Conservation (phyloP, 2,888 invertebrate genomes). For the Cheilosia variabilis region DNA sequence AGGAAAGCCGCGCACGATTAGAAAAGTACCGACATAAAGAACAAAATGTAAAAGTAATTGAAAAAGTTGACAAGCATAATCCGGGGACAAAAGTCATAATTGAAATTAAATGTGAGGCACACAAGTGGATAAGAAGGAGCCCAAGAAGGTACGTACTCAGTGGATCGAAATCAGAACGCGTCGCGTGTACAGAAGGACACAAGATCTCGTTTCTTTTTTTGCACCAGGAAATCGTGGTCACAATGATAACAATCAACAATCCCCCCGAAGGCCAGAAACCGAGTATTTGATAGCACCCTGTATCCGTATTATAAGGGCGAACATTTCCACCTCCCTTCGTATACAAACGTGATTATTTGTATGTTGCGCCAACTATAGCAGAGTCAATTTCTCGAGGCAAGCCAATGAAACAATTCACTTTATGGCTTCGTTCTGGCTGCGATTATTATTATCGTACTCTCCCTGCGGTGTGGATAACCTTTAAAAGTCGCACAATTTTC, state of each 20-base stretch:
- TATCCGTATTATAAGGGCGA: not conserved
- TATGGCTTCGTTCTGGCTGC: slow-evolving; percentile 8
- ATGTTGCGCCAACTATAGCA: not conserved
- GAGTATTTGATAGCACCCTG: slow-evolving; percentile 7
- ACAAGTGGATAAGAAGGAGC: slow-evolving; percentile 20
- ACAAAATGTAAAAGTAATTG: slow-evolving; percentile 48
- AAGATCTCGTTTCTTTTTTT: not conserved
- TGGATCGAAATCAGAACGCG: slow-evolving; percentile 14
- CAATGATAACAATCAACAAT: slow-evolving; percentile 29
- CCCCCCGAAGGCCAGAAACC: slow-evolving; percentile 1
- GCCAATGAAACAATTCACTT: slow-evolving; percentile 34
- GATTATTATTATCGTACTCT: slow-evolving; percentile 1
- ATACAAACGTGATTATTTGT: slow-evolving; percentile 4
- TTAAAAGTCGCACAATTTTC: slow-evolving; percentile 38
- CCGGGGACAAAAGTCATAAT: slow-evolving; percentile 41
- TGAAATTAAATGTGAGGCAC: slow-evolving; percentile 47
- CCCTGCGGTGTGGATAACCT: slow-evolving; percentile 20
- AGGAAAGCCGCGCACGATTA: not conserved
- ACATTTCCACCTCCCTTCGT: not conserved
- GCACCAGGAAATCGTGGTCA: slow-evolving; percentile 17
- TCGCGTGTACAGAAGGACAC: slow-evolving; percentile 9
- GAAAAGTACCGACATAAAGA: not conserved
- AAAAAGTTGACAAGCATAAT: slow-evolving; percentile 45
- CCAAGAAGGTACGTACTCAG: slow-evolving; percentile 9
- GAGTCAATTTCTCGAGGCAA: slow-evolving; percentile 14